Base-by-base conservation (phyloP, 2,113 vertebrate genomes). In the Vanacampus margaritifer region DNA sequence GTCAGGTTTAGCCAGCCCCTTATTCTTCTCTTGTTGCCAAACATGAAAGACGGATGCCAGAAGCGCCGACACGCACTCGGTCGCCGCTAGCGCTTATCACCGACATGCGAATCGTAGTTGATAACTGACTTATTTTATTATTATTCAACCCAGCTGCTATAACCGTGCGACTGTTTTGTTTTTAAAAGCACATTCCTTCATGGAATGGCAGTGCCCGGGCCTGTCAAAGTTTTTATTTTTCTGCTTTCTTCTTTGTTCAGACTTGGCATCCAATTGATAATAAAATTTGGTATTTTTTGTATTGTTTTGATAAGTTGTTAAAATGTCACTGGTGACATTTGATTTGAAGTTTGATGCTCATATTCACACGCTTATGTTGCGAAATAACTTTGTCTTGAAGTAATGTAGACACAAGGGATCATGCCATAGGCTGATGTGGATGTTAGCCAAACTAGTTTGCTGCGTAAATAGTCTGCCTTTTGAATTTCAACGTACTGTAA, bases 151-250 rank as follows among this genome's bases (percentile, higher is more conserved):
- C 63, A 45, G 3, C 64, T 51, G 24, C 51, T 67, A 23, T 58
- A n/a, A 65, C 32, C 53, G 23, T 62, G 17, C 59, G 16, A 39
- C 36, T 54, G 13, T 57, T 19, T 64, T 60, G 8, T 68, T 67
- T 72, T 69, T 71, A 56, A 2, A 64, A 58, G 45, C 17, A 21
- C 73, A 81, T 79, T 85, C 76, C 73, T 77, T 67, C 59, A 66
- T 32, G 64, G 59, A 67, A 65, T 68, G 48, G 24, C 51, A 50
- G 46, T 69, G 67, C 73, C 81, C 81, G 79, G 74, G 71, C 79
- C 68, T 76, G 77, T 81, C 69, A 56, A 45, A 56, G 46, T 26
- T 51, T 69, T 59, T 68, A 45, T 66, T 39, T 48, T 43, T 46
- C 60, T 64, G 50, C 56, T 53, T 68, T 65, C 36, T 57, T 7